Conservation (phyloP, 2,113 vertebrate genomes). For the Tyto alba region DNA sequence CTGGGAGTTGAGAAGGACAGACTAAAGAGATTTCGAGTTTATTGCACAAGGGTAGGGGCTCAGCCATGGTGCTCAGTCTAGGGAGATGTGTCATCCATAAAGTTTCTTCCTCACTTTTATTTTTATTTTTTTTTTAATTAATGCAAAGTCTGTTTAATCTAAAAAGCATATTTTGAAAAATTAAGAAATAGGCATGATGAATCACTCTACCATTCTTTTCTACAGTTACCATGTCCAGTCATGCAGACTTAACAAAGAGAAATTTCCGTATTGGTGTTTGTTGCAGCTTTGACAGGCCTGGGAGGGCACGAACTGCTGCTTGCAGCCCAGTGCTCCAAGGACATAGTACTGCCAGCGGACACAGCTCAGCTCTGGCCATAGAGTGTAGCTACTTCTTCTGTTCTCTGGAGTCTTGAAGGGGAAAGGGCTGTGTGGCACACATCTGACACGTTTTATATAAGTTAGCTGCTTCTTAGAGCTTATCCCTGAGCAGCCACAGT, state of each 20-base stretch:
- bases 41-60: background rate
- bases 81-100: background rate
- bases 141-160: background rate
- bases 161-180: background rate
- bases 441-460: background rate
- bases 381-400: background rate
- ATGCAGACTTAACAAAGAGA: background rate
- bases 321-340: background rate
- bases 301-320: background rate
- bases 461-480: background rate
- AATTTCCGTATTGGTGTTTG: background rate
- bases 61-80: background rate
- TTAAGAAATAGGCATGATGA: background rate
- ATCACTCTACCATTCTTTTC: background rate
- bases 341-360: rapidly evolving
- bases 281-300: background rate
- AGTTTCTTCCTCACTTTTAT: background rate
- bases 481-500: background rate
- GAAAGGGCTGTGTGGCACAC: background rate
- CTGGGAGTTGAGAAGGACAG: background rate
- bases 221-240: background rate
- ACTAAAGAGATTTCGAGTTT: background rate
- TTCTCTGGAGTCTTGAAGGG: background rate
- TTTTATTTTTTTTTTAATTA: background rate
- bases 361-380: background rate